phyloP scores from a whole-genome alignment of 2,113 vertebrate species.

The Neomonachus schauinslandi region DNA sequence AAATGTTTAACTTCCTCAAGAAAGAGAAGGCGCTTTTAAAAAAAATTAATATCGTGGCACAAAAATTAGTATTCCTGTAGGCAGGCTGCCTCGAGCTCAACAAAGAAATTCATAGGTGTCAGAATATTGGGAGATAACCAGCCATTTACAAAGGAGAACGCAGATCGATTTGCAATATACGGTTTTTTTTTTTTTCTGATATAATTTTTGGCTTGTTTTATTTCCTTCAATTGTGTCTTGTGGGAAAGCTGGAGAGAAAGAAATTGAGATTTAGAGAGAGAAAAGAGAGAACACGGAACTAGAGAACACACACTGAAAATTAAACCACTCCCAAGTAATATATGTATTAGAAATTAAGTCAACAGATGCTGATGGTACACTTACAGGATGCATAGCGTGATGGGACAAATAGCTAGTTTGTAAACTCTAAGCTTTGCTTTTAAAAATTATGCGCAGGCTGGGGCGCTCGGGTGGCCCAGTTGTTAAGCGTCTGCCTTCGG shows the following conservation, averaged over 20 bases:
- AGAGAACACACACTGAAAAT: neutral
- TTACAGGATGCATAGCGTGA: neutral
- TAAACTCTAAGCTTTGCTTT: neutral
- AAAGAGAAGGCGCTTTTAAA: constrained; percentile 33
- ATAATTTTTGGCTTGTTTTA: neutral
- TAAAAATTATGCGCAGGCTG: neutral
- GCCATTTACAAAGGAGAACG: constrained; percentile 2
- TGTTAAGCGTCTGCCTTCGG: too few relatives aligned
- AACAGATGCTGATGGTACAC: too few relatives aligned
- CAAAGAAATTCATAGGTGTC: constrained; percentile 31
- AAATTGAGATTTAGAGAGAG: neutral
- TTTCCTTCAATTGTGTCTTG: neutral
- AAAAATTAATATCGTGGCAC: neutral
- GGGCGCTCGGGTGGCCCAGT: too few relatives aligned
- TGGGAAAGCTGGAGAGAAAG: neutral
- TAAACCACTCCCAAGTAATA: neutral
- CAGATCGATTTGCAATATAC: neutral
- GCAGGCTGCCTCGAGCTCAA: constrained; percentile 49
- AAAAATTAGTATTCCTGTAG: constrained; percentile 43
- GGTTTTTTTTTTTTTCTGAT: neutral
- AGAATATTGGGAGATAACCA: neutral
- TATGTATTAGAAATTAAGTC: neutral
- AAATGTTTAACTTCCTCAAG: constrained; percentile 54
- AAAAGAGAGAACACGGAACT: neutral
- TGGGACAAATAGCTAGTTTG: neutral